Base-by-base conservation (phyloP, 1,140 invertebrate species). In the Geopemphigus sp. region DNA sequence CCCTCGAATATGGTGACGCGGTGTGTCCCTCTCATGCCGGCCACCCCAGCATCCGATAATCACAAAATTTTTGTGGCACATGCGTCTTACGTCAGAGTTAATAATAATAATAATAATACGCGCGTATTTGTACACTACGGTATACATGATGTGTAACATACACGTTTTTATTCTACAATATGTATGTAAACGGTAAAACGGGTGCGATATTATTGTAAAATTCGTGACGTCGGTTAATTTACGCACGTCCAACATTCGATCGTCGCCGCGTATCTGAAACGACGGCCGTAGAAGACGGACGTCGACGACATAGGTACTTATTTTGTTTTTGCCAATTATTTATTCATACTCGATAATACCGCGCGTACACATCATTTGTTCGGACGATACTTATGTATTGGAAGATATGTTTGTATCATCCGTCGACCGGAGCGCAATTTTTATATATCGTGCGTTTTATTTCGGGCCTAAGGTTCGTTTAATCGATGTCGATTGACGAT, bases 21-120 rank as follows among this genome's bases (percentile, higher is more conserved):
- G 12, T 12, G 50, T n/a, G n/a, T n/a, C 56, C 70, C 22, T 24
- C 45, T 19, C 22, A 2, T 10, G 15, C 15, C n/a, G 56, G 39
- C 57, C 73, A 39, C 22, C 56, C 29, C 73, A 78, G 73, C 73
- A 61, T 78, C 73, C 73, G 57, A 78, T 78, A 78, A 78, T 78
- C 73, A 78, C 56, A 78, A 61, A 61, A 61, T 78, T 78, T 78
- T 14, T 24, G 15, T 61, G 1, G 73, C 56, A 61, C 73, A 61
- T 61, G 73, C 73, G 73, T 57, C 5, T 24, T 10, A 6, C 22
- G 39, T 19, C 32, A 0, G 14, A 50, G 39, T 78, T 22, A 45
- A 59, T 59, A 24, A 12, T 29, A 47, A 5, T 5, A 66, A 26
- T 22, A 19, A 22, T 17, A 15, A 19, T 0, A n/a, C 8, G 53